Base-by-base conservation (phyloP, 2,888 invertebrate genomes). In the Drosophila robusta region DNA sequence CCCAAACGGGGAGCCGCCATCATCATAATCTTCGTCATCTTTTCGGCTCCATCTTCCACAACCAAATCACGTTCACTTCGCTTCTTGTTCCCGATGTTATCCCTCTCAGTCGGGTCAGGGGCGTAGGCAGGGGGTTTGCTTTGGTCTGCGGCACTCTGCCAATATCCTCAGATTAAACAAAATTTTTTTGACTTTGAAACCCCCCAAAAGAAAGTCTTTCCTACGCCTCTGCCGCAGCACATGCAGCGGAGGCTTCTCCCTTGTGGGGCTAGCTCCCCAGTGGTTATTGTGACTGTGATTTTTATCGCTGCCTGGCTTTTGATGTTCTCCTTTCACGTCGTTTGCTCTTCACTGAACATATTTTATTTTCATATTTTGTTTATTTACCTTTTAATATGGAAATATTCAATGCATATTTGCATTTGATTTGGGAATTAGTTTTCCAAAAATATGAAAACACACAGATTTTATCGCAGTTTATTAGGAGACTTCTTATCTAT, bases 351-450 rank as follows among this genome's bases (percentile, higher is more conserved):
- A 29, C 29, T 54, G 63, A 46, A 54, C 74, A 65, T 58, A 60
- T 77, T 67, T 66, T 50, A 42, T 70, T 61, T 64, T 58, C 76
- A 79, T 75, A 79, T 77, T 72, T 69, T 71, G 75, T 82, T 80
- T 82, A 87, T 88, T 87, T 81, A 75, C 72, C 85, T 87, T 85
- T 72, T 29, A 78, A 80, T 86, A 65, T 57, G 73, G 41, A 69
- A 50, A 68, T 75, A 69, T 62, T 75, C 78, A 67, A 78, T 75
- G 78, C 74, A 64, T 88, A 75, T 88, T 83, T 75, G 57, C 72
- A 83, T 88, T 88, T 82, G 78, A 56, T 75, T 77, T 66, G 83
- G 83, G 83, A 80, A 82, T 86, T 67, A 72, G 73, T 71, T 70
- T 64, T 55, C 11, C 56, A 16, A 16, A 51, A 51, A 47, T 51